Evolutionary conservation across 2,113 vertebrate genomes (phyloP).

Genomic region (Pelvicachromis taeniatus): DNA sequence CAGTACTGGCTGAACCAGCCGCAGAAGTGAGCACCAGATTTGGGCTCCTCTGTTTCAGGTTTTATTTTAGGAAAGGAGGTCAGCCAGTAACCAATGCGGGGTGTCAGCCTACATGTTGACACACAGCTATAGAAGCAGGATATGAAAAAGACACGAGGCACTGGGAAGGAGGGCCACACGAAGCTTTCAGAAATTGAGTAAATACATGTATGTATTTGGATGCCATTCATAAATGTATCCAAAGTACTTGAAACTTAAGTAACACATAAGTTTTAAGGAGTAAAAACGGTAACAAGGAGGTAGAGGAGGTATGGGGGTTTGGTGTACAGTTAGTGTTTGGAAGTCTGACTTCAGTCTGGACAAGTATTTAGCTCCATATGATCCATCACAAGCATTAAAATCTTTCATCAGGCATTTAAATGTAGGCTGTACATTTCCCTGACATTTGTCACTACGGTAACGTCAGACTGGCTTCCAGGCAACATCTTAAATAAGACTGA

Average conservation of each 20-base stretch:
- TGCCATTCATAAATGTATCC: background rate
- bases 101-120: conserved; percentile 38
- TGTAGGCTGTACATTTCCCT: background rate
- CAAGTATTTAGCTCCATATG: background rate
- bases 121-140: conserved; percentile 8
- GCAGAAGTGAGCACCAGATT: conserved; percentile 33
- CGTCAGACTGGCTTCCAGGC: background rate
- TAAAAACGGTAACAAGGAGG: background rate
- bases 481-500: background rate
- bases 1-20: background rate
- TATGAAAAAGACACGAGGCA: background rate
- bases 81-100: conserved; percentile 40
- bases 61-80: conserved; percentile 71
- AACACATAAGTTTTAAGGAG: background rate
- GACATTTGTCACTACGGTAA: background rate
- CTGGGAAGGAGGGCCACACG: background rate
- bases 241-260: background rate
- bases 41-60: conserved; percentile 24
- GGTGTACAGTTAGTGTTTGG: background rate
- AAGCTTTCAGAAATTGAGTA: background rate
- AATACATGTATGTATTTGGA: background rate
- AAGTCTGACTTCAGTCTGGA: background rate
- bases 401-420: background rate
- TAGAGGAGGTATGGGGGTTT: background rate
- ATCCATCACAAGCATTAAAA: background rate